Conservation (phyloP, 2,113 vertebrate species). For the Tringa solitaria region DNA sequence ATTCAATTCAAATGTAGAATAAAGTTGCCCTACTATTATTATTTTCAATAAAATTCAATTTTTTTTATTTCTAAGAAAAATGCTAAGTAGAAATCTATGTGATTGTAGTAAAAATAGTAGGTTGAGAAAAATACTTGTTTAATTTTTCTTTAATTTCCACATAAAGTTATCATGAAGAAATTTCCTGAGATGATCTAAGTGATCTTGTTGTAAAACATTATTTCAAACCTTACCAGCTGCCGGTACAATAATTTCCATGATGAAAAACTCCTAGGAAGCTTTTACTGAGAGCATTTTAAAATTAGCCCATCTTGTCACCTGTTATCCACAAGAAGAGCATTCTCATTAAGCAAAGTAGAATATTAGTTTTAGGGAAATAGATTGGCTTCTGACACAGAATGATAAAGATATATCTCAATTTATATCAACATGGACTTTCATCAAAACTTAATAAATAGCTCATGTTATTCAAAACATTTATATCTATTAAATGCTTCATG, state of each 20-base stretch:
- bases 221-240: background rate
- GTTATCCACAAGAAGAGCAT: background rate
- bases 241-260: background rate
- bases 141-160: background rate
- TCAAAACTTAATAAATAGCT: background rate
- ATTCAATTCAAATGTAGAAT: background rate
- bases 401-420: background rate
- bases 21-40: background rate
- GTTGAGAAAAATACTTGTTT: background rate
- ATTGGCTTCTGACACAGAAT: background rate
- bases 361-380: constrained; percentile 14
- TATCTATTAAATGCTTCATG: background rate
- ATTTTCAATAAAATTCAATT: background rate
- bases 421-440: background rate
- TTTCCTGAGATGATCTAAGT: background rate
- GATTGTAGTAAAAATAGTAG: background rate
- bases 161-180: background rate
- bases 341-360: background rate
- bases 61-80: background rate
- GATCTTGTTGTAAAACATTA: background rate
- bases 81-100: background rate
- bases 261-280: background rate
- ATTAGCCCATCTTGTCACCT: background rate
- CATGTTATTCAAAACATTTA: background rate
- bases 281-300: background rate